phyloP scores from a whole-genome alignment of 2,888 invertebrate species.

The Scaptomyza caliginosa region DNA sequence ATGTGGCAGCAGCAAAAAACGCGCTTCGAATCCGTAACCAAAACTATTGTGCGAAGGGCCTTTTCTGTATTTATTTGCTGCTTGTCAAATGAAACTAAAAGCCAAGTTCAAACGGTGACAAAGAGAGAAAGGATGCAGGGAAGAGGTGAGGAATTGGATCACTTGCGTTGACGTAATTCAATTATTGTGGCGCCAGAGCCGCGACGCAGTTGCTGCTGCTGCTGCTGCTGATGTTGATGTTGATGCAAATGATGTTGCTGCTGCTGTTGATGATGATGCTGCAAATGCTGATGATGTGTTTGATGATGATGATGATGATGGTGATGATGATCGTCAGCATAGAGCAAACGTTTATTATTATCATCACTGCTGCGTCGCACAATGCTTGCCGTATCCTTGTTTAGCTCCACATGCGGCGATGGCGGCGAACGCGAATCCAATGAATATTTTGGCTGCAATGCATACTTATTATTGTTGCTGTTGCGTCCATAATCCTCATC shows the following conservation, averaged over 20 bases:
- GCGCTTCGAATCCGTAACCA: constrained; percentile 13
- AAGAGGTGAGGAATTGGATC: constrained; percentile 10
- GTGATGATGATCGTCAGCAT: constrained; percentile 64
- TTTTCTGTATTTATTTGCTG: constrained; percentile 83
- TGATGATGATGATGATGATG: constrained; percentile 57
- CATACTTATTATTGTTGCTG: constrained; percentile 55
- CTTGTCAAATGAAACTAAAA: constrained; percentile 84
- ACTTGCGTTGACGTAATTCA: constrained; percentile 85
- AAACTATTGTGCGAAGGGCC: constrained; percentile 47
- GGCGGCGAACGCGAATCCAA: constrained; percentile 82
- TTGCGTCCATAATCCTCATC: constrained; percentile 84
- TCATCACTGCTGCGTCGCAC: constrained; percentile 85
- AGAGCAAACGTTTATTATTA: constrained; percentile 39
- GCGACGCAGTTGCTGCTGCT: constrained; percentile 76
- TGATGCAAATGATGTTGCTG: constrained; percentile 82
- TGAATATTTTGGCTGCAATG: constrained; percentile 76
- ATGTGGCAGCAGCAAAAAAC: constrained; percentile 27
- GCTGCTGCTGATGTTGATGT: constrained; percentile 37
- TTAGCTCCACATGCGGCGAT: constrained; percentile 81
- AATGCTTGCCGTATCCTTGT: constrained; percentile 83
- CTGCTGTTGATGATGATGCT: constrained; percentile 25
- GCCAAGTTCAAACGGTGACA: constrained; percentile 55
- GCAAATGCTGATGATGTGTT: constrained; percentile 77
- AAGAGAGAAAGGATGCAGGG: not conserved
- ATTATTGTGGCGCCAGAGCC: constrained; percentile 86